phyloP scores from a whole-genome alignment of 53 echinoderm and acorn worm species.

The Henricia sp. region DNA sequence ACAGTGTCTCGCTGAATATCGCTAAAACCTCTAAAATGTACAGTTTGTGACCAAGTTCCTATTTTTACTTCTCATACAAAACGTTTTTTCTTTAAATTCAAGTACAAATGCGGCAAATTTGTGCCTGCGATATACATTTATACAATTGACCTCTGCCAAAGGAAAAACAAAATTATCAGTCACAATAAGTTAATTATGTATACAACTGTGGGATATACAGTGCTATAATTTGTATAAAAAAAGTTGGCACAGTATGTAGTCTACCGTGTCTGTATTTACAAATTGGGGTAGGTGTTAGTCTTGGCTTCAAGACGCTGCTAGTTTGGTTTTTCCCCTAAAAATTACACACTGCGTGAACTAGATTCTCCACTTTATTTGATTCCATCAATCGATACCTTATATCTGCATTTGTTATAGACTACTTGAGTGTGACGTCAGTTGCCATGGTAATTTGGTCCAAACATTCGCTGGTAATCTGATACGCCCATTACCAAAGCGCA shows the following conservation, averaged over 20 bases:
- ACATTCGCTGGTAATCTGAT: too few relatives aligned
- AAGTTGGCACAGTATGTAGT: slow-evolving; percentile 42
- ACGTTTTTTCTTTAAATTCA: slow-evolving; percentile 17
- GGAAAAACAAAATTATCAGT: slow-evolving; percentile 36
- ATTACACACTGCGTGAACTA: too few relatives aligned
- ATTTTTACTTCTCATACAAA: slow-evolving; percentile 13
- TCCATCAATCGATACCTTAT: too few relatives aligned
- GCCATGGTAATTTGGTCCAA: too few relatives aligned
- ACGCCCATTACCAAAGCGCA: too few relatives aligned
- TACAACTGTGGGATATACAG: slow-evolving; percentile 36
- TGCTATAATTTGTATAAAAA: slow-evolving; percentile 40
- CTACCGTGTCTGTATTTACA: slow-evolving; percentile 51
- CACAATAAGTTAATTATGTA: slow-evolving; percentile 52
- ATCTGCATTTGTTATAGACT: too few relatives aligned
- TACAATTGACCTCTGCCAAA: slow-evolving; percentile 30
- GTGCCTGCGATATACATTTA: slow-evolving; percentile 22
- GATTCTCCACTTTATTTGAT: too few relatives aligned
- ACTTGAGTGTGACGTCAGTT: too few relatives aligned
- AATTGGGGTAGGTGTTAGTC: slow-evolving; percentile 9
- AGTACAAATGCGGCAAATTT: slow-evolving; percentile 34
- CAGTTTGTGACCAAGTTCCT: background rate
- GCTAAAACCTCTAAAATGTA: background rate
- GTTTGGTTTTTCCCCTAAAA: too few relatives aligned
- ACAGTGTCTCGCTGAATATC: background rate
- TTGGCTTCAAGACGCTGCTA: too few relatives aligned